phyloP scores from a whole-genome alignment of 2,888 invertebrate genomes.

The Drosophila merina region DNA sequence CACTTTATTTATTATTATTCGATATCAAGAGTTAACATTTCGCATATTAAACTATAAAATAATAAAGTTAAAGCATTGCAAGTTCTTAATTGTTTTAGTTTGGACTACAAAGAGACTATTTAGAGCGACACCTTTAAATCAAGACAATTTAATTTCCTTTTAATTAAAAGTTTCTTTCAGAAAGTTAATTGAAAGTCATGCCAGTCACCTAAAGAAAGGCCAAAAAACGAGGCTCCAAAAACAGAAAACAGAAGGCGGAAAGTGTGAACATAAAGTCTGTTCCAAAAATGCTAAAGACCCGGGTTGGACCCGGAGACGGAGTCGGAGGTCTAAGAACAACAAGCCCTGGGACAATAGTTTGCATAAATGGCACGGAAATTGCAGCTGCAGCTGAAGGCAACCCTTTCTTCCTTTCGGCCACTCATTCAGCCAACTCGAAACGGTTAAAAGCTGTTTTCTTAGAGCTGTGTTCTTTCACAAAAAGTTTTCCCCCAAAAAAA shows the following conservation, averaged over 20 bases:
- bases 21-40: conserved; percentile 3
- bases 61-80: background rate
- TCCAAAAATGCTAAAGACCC: conserved; percentile 10
- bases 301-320: background rate
- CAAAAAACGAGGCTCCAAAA: conserved; percentile 9
- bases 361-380: conserved; percentile 57
- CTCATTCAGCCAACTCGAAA: conserved; percentile 22
- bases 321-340: conserved; percentile 2
- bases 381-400: conserved; percentile 49
- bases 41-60: no score
- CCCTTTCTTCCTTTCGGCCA: conserved; percentile 9
- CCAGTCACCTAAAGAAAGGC: conserved; percentile 2
- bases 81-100: background rate
- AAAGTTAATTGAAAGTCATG: conserved; percentile 39
- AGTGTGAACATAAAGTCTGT: conserved; percentile 31
- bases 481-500: conserved; percentile 42
- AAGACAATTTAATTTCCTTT: conserved; percentile 15
- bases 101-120: background rate
- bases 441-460: conserved; percentile 49
- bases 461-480: conserved; percentile 2
- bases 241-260: conserved; percentile 17
- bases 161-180: conserved; percentile 26
- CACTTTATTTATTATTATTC: conserved; percentile 12
- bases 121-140: conserved; percentile 19
- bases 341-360: conserved; percentile 38